Evolutionary conservation across 2,113 vertebrate species (phyloP).

Genomic region (Psilopogon haemacephalus): DNA sequence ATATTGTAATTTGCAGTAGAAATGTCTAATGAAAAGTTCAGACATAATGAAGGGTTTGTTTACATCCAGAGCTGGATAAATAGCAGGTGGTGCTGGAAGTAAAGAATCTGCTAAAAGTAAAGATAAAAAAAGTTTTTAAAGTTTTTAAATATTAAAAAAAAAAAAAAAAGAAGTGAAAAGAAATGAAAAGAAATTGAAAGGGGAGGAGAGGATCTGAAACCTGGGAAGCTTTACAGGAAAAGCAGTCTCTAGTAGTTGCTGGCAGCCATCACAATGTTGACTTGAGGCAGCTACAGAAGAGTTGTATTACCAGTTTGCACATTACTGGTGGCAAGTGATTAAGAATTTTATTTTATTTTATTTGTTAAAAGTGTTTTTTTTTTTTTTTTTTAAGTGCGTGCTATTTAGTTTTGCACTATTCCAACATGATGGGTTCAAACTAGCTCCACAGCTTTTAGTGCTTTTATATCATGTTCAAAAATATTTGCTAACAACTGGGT

Average conservation of each 20-base stretch:
- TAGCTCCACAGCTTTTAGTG: background rate
- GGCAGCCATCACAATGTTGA: background rate
- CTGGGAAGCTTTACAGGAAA: background rate
- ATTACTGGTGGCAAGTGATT: background rate
- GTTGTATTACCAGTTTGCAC: background rate
- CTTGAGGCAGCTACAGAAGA: background rate
- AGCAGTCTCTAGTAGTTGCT: background rate
- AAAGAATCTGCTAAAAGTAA: background rate
- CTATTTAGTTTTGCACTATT: background rate
- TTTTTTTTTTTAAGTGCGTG: background rate
- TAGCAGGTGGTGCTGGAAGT: background rate
- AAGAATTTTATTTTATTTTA: background rate
- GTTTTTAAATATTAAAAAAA: too few relatives aligned
- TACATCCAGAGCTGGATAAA: background rate
- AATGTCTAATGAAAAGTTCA: background rate
- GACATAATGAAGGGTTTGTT: background rate
- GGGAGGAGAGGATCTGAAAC: background rate
- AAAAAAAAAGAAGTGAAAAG: background rate
- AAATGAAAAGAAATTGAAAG: too few relatives aligned
- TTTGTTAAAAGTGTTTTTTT: background rate
- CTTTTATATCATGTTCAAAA: background rate
- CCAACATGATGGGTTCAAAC: background rate
- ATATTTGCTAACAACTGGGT: background rate
- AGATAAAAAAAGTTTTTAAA: background rate
- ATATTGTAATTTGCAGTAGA: background rate